Evolutionary conservation across 1,140 invertebrate genomes (phyloP).

Genomic region (Lethrus apterus): DNA sequence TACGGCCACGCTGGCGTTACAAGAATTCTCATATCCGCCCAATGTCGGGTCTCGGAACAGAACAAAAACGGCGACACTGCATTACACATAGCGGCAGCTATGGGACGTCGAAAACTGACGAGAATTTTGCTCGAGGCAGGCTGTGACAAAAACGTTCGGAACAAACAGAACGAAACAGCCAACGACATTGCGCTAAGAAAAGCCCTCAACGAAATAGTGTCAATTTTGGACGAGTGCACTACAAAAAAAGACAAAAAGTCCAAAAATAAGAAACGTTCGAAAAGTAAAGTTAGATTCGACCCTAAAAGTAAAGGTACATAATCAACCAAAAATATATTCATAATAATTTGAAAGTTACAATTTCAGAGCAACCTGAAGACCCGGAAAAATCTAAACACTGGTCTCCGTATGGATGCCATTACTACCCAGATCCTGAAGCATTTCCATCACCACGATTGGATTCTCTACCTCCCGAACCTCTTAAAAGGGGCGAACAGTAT

Average conservation of each 20-base stretch:
- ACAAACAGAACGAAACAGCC: slow-evolving; percentile 89
- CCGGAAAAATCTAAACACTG: slow-evolving; percentile 49
- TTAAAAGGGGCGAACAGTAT: slow-evolving; percentile 86
- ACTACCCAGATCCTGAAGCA: slow-evolving; percentile 72
- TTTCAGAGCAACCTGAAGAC: slow-evolving; percentile 34
- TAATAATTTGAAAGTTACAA: not conserved
- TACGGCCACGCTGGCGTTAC: slow-evolving; percentile 95
- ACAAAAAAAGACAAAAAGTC: slow-evolving; percentile 43
- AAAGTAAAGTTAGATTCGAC: slow-evolving; percentile 43
- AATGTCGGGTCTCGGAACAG: slow-evolving; percentile 78
- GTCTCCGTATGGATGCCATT: slow-evolving; percentile 87
- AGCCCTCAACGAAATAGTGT: slow-evolving; percentile 46
- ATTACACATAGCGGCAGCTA: slow-evolving; percentile 87
- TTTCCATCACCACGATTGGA: slow-evolving; percentile 79
- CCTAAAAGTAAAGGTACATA: slow-evolving; percentile 24
- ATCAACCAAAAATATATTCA: not conserved
- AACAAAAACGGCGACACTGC: slow-evolving; percentile 96
- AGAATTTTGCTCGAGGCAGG: slow-evolving; percentile 82
- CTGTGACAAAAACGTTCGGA: slow-evolving; percentile 68
- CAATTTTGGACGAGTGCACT: slow-evolving; percentile 37
- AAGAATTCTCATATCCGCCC: slow-evolving; percentile 84
- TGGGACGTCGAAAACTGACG: slow-evolving; percentile 87
- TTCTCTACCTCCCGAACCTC: slow-evolving; percentile 74
- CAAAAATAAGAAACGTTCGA: slow-evolving; percentile 38
- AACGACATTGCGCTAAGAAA: slow-evolving; percentile 85